These are phyloP conservation scores for Candidula unifasciata DNA, from an alignment of 2,888 invertebrate genomes.

Conservation along the genomic window DNA sequence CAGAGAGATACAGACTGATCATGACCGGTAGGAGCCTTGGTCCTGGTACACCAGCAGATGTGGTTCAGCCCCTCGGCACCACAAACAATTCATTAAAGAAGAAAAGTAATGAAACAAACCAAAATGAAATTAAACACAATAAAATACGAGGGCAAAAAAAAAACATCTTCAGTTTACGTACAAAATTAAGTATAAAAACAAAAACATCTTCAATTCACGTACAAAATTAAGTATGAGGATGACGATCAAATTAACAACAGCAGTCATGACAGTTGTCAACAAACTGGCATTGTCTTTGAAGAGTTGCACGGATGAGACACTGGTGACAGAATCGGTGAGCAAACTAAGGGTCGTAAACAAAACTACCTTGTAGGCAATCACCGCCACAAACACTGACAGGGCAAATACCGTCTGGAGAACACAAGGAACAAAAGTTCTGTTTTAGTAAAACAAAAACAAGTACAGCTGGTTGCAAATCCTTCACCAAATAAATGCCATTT, in stretches of 20 bases:
- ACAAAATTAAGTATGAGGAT: constrained; percentile 91
- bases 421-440: no score
- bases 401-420: constrained; percentile 86
- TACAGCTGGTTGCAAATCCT: no score
- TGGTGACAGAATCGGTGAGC: constrained; percentile 59
- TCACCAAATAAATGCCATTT: no score
- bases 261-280: constrained; percentile 94
- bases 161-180: constrained; percentile 57
- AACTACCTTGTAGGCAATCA: constrained; percentile 91
- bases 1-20: no score
- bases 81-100: no score
- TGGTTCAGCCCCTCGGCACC: no score
- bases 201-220: constrained; percentile 52
- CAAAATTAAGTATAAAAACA: constrained; percentile 85
- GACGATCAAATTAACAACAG: constrained; percentile 92
- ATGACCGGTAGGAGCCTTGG: no score
- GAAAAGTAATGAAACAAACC: no score
- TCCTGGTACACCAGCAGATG: no score
- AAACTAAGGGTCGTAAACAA: constrained; percentile 80
- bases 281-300: constrained; percentile 85
- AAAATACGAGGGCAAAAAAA: no score
- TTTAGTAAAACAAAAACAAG: no score
- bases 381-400: constrained; percentile 92
- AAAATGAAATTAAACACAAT: no score
- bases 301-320: constrained; percentile 60